Base-by-base conservation (phyloP, 2,888 invertebrate genomes). In the Parnassius smintheus region DNA sequence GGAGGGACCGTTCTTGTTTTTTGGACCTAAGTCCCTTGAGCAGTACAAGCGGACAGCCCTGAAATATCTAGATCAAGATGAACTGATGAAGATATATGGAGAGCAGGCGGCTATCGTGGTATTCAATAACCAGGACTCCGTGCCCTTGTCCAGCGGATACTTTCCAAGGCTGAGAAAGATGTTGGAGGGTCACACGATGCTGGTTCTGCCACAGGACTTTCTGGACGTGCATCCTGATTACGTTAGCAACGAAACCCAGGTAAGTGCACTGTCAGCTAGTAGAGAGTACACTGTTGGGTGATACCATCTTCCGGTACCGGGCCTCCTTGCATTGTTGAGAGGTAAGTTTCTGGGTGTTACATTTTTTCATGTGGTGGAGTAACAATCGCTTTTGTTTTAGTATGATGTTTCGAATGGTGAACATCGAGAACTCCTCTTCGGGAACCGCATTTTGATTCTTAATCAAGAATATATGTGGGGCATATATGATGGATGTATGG, bases 221-320 rank as follows among this genome's bases (percentile, higher is more conserved):
- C 75, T 94, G 46, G 92, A 92, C 53, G 92, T 92, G 0, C 94
- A 94, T 70, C 94, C 94, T 0, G 93, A 93, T 72, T 93, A 93
- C 70, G 90, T 93, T 71, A 94, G 92, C 77, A 92, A 93, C 69
- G 93, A 94, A 76, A 93, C 94, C 25, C 93, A 94, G 91, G 94
- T 92, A 62, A 68, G 75, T 22, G 9, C 7, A 57, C 3, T 1
- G 10, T n/a, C 35, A 49, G 49, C 35, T 25, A 10, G 8, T 35
- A 35, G 18, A 35, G 18, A 35, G 35, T 35, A 7, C 35, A 35
- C 35, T 35, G 18, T 18, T 18, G 35, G 35, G 1, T 35, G 35
- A 35, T 7, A 35, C 35, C 1, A 35, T 35, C 7, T 35, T 35
- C 35, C 35, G 35, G 4, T 35, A 35, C 35, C 7, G 35, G 35